Percentiles rank a stretch among this genome's conserved stretches.
Conservation (phyloP, 1,140 invertebrate genomes). For the Metaphire vulgaris region DNA sequence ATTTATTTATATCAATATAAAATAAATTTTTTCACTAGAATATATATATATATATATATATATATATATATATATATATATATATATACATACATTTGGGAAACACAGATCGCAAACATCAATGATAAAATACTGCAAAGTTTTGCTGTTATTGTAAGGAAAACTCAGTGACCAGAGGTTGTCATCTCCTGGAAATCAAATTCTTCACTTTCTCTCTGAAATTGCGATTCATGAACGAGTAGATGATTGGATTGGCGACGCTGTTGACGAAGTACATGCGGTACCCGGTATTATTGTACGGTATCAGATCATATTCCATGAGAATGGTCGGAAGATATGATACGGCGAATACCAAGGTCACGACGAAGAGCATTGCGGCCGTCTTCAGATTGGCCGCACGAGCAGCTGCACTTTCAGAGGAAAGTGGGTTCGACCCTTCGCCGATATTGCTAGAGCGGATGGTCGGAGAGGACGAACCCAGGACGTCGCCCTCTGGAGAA, state of each 20-base stretch:
- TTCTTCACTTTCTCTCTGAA: slow-evolving; percentile 41
- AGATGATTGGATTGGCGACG: slow-evolving; percentile 47
- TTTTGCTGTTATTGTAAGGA: too few species aligned
- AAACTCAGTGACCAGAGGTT: too few species aligned
- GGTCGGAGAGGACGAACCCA: not conserved
- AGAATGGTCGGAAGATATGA: slow-evolving; percentile 43
- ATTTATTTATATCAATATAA: too few species aligned
- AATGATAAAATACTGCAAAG: too few species aligned
- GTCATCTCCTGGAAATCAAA: slow-evolving; percentile 32
- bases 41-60: too few species aligned
- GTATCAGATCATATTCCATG: slow-evolving; percentile 39
- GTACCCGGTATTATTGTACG: slow-evolving; percentile 38
- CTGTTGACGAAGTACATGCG: slow-evolving; percentile 48
- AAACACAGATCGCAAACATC: too few species aligned
- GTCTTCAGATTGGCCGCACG: slow-evolving; percentile 26
- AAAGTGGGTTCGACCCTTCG: not conserved
- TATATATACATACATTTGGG: too few species aligned
- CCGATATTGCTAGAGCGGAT: not conserved
- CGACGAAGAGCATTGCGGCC: slow-evolving; percentile 32
- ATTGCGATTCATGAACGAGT: slow-evolving; percentile 47
- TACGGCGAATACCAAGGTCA: slow-evolving; percentile 45
- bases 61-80: too few species aligned
- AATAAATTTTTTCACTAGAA: too few species aligned
- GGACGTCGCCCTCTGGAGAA: too few species aligned
- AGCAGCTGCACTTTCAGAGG: not conserved